These are phyloP conservation scores for Plebejus argus DNA, from an alignment of 2,888 invertebrate species.

Conservation along the genomic window DNA sequence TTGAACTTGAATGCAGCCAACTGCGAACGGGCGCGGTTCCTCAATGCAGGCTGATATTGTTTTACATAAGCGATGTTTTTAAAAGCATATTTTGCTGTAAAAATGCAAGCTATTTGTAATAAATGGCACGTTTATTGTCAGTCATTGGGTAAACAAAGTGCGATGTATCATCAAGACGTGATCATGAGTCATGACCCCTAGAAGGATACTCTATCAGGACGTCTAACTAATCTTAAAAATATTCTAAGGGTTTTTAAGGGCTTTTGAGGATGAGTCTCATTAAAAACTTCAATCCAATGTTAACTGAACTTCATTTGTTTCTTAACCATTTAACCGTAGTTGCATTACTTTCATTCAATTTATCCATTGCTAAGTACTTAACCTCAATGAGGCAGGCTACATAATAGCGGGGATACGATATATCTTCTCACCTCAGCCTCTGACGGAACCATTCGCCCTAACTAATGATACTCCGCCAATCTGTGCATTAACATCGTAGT, in stretches of 20 bases:
- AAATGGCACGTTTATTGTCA: no score
- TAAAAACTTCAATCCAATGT: no score
- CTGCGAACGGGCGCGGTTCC: background rate
- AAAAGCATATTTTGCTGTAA: no score
- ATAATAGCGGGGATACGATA: constrained; percentile 5
- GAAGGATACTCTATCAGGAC: no score
- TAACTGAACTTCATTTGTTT: no score
- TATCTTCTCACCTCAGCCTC: constrained; percentile 13
- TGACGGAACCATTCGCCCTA: constrained; percentile 19
- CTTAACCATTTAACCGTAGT: background rate
- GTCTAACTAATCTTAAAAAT: no score
- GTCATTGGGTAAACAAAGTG: no score
- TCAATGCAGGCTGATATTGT: background rate
- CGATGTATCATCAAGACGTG: no score
- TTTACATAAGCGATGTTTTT: background rate
- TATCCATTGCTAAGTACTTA: background rate
- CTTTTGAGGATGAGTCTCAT: no score
- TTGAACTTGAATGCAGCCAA: constrained; percentile 1
- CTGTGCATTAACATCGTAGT: constrained; percentile 21
- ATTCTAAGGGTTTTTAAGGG: no score
- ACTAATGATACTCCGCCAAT: constrained; percentile 21
- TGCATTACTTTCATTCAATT: background rate
- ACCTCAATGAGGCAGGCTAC: background rate
- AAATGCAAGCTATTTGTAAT: no score
- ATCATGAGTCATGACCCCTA: no score